Evolutionary conservation across 2,113 vertebrate species (phyloP).

Genomic region (Peromyscus leucopus): DNA sequence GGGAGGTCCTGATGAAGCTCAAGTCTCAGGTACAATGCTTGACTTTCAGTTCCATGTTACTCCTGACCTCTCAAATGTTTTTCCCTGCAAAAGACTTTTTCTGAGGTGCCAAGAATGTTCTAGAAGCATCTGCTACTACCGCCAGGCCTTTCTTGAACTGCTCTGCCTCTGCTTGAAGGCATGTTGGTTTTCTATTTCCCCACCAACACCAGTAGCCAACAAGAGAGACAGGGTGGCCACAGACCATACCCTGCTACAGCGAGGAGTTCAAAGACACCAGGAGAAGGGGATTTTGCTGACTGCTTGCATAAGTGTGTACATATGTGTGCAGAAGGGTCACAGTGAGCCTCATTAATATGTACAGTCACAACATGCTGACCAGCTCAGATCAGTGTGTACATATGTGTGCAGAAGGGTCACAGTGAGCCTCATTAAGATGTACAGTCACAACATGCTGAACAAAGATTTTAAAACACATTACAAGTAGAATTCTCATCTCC

Average conservation of each 20-base stretch:
- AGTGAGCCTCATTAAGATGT: neutral
- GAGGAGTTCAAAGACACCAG: neutral
- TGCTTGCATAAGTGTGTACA: too few relatives aligned
- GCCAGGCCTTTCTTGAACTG: neutral
- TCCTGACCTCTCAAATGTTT: neutral
- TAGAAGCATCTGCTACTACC: neutral
- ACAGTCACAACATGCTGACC: neutral
- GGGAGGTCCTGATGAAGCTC: neutral
- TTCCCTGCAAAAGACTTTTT: neutral
- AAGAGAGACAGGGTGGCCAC: neutral
- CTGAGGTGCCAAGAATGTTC: neutral
- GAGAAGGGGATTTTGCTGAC: neutral
- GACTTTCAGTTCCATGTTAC: neutral
- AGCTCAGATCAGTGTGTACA: too few relatives aligned
- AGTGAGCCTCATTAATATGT: neutral
- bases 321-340: too few relatives aligned
- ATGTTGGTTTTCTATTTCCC: neutral
- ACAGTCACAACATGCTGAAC: neutral
- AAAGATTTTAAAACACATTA: neutral
- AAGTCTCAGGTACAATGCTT: rapidly evolving
- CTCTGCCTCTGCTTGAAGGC: neutral
- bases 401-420: too few relatives aligned
- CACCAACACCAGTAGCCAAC: rapidly evolving
- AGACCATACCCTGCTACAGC: too few relatives aligned
- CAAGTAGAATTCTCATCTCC: neutral